Evolutionary conservation across 2,797 vertebrate species (phyloP).

Genomic region (Xyrichtys novacula): DNA sequence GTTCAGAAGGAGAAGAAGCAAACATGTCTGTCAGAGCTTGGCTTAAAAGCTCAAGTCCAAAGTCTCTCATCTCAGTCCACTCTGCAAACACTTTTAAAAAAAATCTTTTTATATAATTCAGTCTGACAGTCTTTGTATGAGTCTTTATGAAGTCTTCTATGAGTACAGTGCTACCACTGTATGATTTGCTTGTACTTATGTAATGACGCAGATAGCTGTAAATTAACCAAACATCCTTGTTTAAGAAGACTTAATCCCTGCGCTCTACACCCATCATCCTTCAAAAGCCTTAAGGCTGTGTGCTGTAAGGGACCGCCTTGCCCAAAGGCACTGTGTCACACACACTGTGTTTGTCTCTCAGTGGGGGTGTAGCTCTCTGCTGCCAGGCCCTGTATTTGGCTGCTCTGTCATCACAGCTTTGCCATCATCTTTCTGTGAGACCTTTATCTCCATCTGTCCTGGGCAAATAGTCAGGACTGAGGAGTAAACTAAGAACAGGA

Average conservation of each 20-base stretch:
- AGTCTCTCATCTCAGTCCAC: too few species aligned
- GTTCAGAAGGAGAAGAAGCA: not conserved
- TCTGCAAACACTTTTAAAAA: too few species aligned
- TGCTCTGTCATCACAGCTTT: constrained; percentile 41
- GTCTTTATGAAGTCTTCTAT: too few species aligned
- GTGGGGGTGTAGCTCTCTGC: constrained; percentile 4
- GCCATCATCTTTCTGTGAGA: constrained; percentile 25
- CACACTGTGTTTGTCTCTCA: constrained; percentile 45
- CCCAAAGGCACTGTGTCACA: constrained; percentile 31
- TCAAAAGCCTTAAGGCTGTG: too few species aligned
- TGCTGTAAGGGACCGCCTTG: constrained; percentile 45
- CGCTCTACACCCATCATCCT: constrained; percentile 34
- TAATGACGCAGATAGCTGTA: constrained; percentile 16
- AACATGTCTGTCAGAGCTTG: too few species aligned
- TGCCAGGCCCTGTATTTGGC: constrained; percentile 32
- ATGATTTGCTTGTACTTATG: constrained; percentile 31
- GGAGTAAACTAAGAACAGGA: constrained; percentile 72
- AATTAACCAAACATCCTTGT: constrained; percentile 62
- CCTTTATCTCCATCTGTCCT: constrained; percentile 54
- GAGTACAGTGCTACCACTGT: too few species aligned
- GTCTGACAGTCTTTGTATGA: too few species aligned
- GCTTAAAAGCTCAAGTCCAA: too few species aligned
- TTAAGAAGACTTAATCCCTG: constrained; percentile 25
- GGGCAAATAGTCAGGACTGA: constrained; percentile 62
- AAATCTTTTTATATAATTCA: too few species aligned